Evolutionary conservation across 2,113 vertebrate species (phyloP).

Genomic region (Sorex araneus): DNA sequence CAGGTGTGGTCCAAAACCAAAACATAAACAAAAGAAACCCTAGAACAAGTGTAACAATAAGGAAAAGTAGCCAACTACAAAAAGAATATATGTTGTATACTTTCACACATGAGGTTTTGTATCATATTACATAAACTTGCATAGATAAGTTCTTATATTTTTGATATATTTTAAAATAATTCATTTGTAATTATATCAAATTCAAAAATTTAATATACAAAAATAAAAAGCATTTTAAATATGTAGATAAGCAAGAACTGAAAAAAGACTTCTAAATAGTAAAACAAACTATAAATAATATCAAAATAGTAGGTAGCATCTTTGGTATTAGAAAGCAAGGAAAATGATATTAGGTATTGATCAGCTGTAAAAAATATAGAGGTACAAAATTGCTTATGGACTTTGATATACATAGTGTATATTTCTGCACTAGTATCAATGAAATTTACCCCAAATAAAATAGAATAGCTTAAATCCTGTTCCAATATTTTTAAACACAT

Average conservation of each 20-base stretch:
- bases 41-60: not conserved
- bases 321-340: not conserved
- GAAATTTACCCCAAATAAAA: conserved; percentile 57
- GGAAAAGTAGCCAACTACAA: not conserved
- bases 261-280: conserved; percentile 11
- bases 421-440: not conserved
- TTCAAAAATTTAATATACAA: conserved; percentile 57
- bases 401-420: not conserved
- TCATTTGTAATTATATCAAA: conserved; percentile 15
- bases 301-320: not conserved
- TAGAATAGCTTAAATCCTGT: not conserved
- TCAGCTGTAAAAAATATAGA: not conserved
- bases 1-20: too few relatives aligned
- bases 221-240: conserved; percentile 10
- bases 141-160: conserved; percentile 19
- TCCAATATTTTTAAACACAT: conserved; percentile 35
- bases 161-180: conserved; percentile 24
- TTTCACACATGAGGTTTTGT: not conserved
- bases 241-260: not conserved
- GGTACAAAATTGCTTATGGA: not conserved
- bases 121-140: not conserved
- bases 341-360: not conserved
- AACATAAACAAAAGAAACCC: too few relatives aligned
- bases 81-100: not conserved
- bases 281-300: conserved; percentile 24